Evolutionary conservation across 2,797 vertebrate species (phyloP), one percentile per base, ranked within the genome.

Genomic region (Furcifer pardalis): DNA sequence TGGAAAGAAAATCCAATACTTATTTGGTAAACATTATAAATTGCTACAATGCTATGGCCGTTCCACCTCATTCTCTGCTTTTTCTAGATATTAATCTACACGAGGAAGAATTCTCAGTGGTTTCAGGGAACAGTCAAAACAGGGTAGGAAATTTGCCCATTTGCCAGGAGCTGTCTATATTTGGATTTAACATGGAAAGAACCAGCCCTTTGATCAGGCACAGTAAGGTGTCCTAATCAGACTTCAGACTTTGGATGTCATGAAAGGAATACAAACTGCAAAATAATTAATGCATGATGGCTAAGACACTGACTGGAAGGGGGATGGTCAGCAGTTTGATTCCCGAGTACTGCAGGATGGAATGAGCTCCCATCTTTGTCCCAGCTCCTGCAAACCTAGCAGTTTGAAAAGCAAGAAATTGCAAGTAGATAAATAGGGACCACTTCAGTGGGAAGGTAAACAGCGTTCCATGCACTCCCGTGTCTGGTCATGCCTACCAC

Each of bases 1-100:
- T 15, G 7, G 56, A 77, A 79, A 3, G 62, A 86, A 87, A 89
- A 1, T 40, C 89, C 87, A 92, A 75, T 89, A 90, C 87, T 93
- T 92, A 93, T 85, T 95, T 93, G 90, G 68, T 89, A 91, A 92
- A 89, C 81, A 82, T 3, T 89, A 81, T 89, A 84, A 91, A 88
- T 44, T 82, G 72, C 23, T 91, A 89, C 0, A 9, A 69, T 73
- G 86, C 92, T 87, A 84, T 72, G 77, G 77, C 88, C 91, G 88
- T 87, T 89, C 77, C 84, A 85, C 80, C 91, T 91, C n/a, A 91
- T 94, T 86, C 80, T 27, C 71, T 49, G 87, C 49, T 44, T 77
- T 92, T 91, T 85, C 85, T 79, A 94, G 90, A 86, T 93, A 86
- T 59, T 89, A 84, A 92, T 93, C 85, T 32, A 52, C 66, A 84